A percentile compares a stretch with the other conserved stretches of the same genome.
These are phyloP conservation scores for Ochropleura plecta DNA, from an alignment of 2,888 invertebrate species.

Conservation along the genomic window DNA sequence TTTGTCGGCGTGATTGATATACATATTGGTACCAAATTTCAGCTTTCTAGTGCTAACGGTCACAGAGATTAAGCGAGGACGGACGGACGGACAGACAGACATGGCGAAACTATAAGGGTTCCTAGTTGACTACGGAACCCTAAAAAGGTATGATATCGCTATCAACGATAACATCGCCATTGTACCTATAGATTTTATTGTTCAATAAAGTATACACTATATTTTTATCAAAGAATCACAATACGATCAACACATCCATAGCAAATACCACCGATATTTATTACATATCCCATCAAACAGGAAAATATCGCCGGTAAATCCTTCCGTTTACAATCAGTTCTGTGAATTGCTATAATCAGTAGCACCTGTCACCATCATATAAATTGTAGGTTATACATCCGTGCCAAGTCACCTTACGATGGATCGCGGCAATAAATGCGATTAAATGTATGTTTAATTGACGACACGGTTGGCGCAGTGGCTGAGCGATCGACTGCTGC, in stretches of 20 bases:
- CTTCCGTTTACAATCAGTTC: conserved; percentile 55
- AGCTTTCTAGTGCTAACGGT: no score
- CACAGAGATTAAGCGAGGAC: no score
- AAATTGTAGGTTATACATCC: conserved; percentile 55
- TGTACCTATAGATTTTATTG: background rate
- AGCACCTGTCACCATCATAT: conserved; percentile 55
- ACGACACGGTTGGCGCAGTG: no score
- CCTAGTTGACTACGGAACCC: no score
- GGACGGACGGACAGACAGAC: no score
- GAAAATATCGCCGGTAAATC: conserved; percentile 52
- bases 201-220: background rate
- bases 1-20: no score
- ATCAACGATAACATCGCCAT: background rate
- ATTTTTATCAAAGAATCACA: background rate
- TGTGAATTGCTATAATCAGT: conserved; percentile 58
- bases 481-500: no score
- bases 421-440: conserved; percentile 1
- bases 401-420: conserved; percentile 45
- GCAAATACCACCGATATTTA: conserved; percentile 7
- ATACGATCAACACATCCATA: background rate
- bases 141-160: no score
- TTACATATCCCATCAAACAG: conserved; percentile 30
- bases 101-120: no score
- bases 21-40: no score
- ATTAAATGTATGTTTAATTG: conserved; percentile 25